Evolutionary conservation across 2,113 vertebrate genomes (phyloP), one percentile per base, ranked within the genome.

Genomic region (Coryphaenoides rupestris): DNA sequence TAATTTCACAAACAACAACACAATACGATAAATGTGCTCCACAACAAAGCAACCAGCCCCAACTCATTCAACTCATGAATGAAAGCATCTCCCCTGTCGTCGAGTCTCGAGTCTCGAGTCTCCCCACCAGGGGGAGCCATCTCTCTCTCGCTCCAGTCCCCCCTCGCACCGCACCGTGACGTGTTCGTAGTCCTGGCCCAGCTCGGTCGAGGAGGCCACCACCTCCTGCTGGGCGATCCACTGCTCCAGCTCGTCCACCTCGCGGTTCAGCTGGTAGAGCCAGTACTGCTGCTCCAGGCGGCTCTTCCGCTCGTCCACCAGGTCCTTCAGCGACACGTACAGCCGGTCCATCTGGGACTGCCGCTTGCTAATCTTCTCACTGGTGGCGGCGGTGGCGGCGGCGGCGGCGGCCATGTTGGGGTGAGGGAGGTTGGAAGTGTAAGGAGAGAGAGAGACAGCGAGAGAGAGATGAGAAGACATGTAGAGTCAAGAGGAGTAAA

Each of bases 321-420:
- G 90, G 70, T 96, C 96, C 91, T 98, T 98, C 88, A 98, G 93
- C 0, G 94, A 95, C 84, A 98, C 95, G 47, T 98, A 98, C 24
- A 98, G 88, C 12, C 96, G 94, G 90, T 98, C 95, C 68, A 98
- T 94, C 90, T 95, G 95, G 1, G 95, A 96, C 89, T 98, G 95
- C 2, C 95, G 91, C 76, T 93, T 92, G 87, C 95, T 98, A 86
- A 98, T 95, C 86, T 93, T 93, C 64, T 98, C 96, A 2, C 96
- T 98, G 90, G 9, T n/a, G n/a, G n/a, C n/a, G n/a, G n/a, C n/a
- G n/a, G n/a, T n/a, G n/a, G n/a, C n/a, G n/a, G n/a, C n/a, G n/a
- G n/a, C n/a, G n/a, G n/a, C n/a, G n/a, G n/a, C n/a, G 3, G 13
- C 28, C 16, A 17, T 60, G 24, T 52, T 14, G 55, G 21, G 55